phyloP scores from a whole-genome alignment of 2,888 invertebrate species.

The Tiliacea aurago region DNA sequence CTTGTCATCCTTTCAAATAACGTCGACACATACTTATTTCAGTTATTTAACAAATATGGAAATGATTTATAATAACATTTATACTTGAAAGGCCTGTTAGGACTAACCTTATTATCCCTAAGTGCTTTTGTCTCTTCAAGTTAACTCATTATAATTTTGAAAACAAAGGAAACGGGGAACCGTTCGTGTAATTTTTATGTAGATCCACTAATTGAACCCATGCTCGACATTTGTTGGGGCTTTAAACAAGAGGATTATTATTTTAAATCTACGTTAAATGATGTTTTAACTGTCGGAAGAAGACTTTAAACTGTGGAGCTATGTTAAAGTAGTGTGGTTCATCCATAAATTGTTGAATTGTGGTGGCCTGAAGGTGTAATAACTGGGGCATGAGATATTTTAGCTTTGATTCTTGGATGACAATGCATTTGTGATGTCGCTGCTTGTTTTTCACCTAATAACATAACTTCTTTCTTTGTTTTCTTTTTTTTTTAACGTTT shows the following conservation, averaged over 20 bases:
- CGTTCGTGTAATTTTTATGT: constrained; percentile 42
- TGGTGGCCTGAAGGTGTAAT: background rate
- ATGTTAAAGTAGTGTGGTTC: background rate
- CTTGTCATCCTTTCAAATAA: background rate
- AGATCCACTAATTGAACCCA: constrained; percentile 23
- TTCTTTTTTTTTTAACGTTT: too few relatives aligned
- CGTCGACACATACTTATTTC: constrained; percentile 12
- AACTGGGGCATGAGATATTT: background rate
- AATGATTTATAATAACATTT: constrained; percentile 52
- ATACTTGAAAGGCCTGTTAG: constrained; percentile 55
- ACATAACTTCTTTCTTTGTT: too few relatives aligned
- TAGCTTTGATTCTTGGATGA: background rate
- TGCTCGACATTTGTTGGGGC: constrained; percentile 21
- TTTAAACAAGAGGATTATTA: constrained; percentile 21
- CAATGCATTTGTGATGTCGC: too few relatives aligned
- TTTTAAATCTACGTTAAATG: constrained; percentile 17
- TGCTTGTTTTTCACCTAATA: background rate
- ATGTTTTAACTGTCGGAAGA: background rate
- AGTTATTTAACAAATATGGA: constrained; percentile 37
- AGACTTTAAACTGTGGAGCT: background rate
- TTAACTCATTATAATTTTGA: constrained; percentile 59
- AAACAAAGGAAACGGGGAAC: constrained; percentile 47
- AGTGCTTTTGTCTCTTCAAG: constrained; percentile 58
- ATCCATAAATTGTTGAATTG: background rate
- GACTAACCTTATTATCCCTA: constrained; percentile 56